Evolutionary conservation across 2,888 invertebrate genomes (phyloP).

Genomic region (Ectropis crepuscularia): DNA sequence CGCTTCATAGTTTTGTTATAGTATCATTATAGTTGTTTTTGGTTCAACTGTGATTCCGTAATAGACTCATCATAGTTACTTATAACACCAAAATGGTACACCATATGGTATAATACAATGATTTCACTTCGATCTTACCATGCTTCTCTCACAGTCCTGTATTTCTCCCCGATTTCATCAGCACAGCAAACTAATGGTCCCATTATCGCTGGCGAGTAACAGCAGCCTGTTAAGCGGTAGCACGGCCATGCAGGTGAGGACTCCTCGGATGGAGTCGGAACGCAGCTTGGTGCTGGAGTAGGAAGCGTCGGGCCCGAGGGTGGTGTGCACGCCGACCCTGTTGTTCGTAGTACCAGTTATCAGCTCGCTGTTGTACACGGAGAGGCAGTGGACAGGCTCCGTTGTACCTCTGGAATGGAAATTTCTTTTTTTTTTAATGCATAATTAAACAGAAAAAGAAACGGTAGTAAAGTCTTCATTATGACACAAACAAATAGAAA

Average conservation of each 20-base stretch:
- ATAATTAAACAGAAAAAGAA: too few relatives aligned
- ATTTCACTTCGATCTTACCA: too few relatives aligned
- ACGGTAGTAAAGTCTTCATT: too few relatives aligned
- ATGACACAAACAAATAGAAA: too few relatives aligned
- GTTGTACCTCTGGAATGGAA: constrained; percentile 89
- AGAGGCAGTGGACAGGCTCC: constrained; percentile 96
- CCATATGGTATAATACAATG: too few relatives aligned
- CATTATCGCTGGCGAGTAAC: constrained; percentile 96
- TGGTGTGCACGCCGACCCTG: constrained; percentile 93
- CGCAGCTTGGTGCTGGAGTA: constrained; percentile 94
- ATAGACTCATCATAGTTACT: too few relatives aligned
- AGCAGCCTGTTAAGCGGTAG: constrained; percentile 95
- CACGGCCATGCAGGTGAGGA: constrained; percentile 95
- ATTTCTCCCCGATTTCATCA: constrained; percentile 62
- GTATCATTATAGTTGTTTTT: too few relatives aligned
- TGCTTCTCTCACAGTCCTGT: too few relatives aligned
- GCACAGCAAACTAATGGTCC: constrained; percentile 92
- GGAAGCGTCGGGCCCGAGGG: constrained; percentile 88
- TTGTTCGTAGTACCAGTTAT: constrained; percentile 97
- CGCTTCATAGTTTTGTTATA: too few relatives aligned
- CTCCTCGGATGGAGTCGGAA: constrained; percentile 95
- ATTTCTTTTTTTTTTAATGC: too few relatives aligned
- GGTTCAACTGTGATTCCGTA: too few relatives aligned
- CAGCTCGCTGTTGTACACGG: constrained; percentile 91
- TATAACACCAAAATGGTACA: too few relatives aligned